A percentile compares a stretch with the other conserved stretches of the same genome.
Conservation (phyloP, 2,113 vertebrate species). For the Lagopus muta region DNA sequence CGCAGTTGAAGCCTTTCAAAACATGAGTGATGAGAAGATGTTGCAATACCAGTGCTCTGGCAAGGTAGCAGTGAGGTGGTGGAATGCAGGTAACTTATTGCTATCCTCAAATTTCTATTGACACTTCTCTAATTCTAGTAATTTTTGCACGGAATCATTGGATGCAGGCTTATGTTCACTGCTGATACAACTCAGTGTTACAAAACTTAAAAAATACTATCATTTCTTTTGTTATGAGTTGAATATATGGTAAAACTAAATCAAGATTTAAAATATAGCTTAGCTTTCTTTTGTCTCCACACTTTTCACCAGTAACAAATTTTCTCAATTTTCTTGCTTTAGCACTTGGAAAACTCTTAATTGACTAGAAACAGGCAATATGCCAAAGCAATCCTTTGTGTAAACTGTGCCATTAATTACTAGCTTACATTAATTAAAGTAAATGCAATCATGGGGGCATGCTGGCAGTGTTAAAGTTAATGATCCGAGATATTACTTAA, state of each 20-base stretch:
- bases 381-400: background rate
- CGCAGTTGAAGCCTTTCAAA: background rate
- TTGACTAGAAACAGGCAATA: background rate
- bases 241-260: background rate
- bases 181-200: background rate
- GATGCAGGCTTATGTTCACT: background rate
- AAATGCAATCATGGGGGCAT: background rate
- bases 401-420: conserved; percentile 26
- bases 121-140: background rate
- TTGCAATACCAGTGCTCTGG: background rate
- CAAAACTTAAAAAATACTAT: background rate
- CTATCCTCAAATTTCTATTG: background rate
- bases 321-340: background rate
- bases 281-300: background rate
- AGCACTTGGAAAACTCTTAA: background rate
- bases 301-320: background rate
- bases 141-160: background rate
- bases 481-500: conserved; percentile 2
- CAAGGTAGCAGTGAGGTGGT: background rate
- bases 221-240: background rate
- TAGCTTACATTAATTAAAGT: conserved; percentile 27
- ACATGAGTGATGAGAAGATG: background rate
- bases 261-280: background rate
- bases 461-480: background rate
- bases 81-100: background rate